A percentile compares a stretch with the other conserved stretches of the same genome.
These are phyloP conservation scores for Cantharis rufa DNA, from an alignment of 2,888 invertebrate species.

Conservation along the genomic window DNA sequence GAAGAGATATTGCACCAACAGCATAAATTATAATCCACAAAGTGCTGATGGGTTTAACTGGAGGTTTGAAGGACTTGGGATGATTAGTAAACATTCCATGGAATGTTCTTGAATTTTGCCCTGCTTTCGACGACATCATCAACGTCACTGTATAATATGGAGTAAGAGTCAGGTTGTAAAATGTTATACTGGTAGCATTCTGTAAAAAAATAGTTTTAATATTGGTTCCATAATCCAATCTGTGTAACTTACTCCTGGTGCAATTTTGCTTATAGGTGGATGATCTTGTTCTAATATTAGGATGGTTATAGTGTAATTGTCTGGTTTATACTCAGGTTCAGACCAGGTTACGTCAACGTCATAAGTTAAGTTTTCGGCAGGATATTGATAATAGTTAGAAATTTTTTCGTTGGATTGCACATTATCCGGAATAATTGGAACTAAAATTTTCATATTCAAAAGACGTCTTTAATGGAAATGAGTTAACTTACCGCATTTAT, in stretches of 20 bases:
- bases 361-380: slow-evolving; percentile 37
- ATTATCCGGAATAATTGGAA: slow-evolving; percentile 34
- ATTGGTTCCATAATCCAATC: not conserved
- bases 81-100: not conserved
- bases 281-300: slow-evolving; percentile 12
- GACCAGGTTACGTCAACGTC: slow-evolving; percentile 58
- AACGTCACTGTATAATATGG: not conserved
- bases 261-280: slow-evolving; percentile 29
- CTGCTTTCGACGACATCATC: slow-evolving; percentile 1
- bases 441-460: not conserved
- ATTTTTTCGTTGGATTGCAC: slow-evolving; percentile 42
- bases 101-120: not conserved
- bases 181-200: slow-evolving; percentile 44
- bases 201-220: slow-evolving; percentile 39
- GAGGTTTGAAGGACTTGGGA: not conserved
- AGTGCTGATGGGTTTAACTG: not conserved
- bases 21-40: not conserved
- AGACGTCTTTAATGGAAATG: not conserved
- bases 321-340: slow-evolving; percentile 54
- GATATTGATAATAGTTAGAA: slow-evolving; percentile 25
- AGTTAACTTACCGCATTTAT: not conserved
- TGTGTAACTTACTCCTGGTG: slow-evolving; percentile 50
- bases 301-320: slow-evolving; percentile 55
- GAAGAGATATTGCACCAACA: not conserved
- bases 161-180: slow-evolving; percentile 42